These are phyloP conservation scores for Palythoa grandis DNA, from an alignment of 92 coral and sea anemone genomes.

Conservation along the genomic window DNA sequence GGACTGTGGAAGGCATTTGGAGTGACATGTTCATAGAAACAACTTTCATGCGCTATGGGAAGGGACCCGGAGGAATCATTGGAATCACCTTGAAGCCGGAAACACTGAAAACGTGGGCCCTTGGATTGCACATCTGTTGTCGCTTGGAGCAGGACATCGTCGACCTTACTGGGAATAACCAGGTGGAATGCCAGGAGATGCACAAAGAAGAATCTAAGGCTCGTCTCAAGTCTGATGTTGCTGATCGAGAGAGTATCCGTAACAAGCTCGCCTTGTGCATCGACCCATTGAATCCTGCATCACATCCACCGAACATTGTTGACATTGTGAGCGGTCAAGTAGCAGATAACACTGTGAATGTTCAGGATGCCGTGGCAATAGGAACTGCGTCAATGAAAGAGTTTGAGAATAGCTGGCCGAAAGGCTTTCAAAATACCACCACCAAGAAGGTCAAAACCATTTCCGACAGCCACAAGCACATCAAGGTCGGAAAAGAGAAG, in stretches of 20 bases:
- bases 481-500: constrained; percentile 64
- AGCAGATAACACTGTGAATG: constrained; percentile 55
- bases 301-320: constrained; percentile 57
- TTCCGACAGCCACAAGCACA: constrained; percentile 36
- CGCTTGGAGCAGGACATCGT: constrained; percentile 55
- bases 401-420: constrained; percentile 65
- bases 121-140: constrained; percentile 66
- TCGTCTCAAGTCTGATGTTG: constrained; percentile 47
- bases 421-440: constrained; percentile 46
- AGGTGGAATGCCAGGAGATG: constrained; percentile 34
- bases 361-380: constrained; percentile 52
- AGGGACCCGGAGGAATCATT: constrained; percentile 41
- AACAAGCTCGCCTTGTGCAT: constrained; percentile 64
- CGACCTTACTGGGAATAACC: constrained; percentile 36
- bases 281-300: constrained; percentile 56
- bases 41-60: constrained; percentile 67
- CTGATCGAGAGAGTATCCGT: constrained; percentile 55
- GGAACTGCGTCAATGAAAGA: constrained; percentile 59
- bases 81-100: constrained; percentile 55
- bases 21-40: constrained; percentile 60
- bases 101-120: constrained; percentile 76
- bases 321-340: constrained; percentile 70
- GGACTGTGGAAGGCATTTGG: constrained; percentile 12
- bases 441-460: constrained; percentile 58
- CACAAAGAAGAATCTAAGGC: constrained; percentile 70